Evolutionary conservation across 2,113 vertebrate genomes (phyloP), one percentile per base, ranked within the genome.

Genomic region (Cariama cristata): DNA sequence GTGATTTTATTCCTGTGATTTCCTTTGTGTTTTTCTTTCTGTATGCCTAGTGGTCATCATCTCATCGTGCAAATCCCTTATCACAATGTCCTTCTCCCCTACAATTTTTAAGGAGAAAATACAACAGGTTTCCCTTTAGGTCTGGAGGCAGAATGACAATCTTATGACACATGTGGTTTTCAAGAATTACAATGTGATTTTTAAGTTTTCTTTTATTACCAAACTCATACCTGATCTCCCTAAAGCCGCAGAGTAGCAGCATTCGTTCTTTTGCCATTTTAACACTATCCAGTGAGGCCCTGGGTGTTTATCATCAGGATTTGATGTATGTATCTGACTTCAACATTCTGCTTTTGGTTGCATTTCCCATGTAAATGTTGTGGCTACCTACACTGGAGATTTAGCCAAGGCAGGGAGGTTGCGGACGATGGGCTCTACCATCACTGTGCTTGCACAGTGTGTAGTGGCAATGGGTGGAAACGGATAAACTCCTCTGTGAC

Each of bases 351-450:
- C 30, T 45, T 64, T 40, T 28, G 22, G 24, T 35, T 68, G 5
- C 10, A 6, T 67, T 85, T 68, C n/a, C 32, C 23, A 2, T 18
- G 55, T 49, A 14, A 59, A 32, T n/a, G 9, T 35, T 38, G 20
- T 44, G 20, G 14, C 52, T 59, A 2, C n/a, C 50, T 30, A 2
- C 40, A 21, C 4, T 19, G 13, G 30, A 67, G 62, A 28, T 30
- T 4, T 47, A 35, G 24, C 45, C 6, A 3, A 24, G n/a, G 18
- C 32, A 40, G 32, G 12, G 53, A 64, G 21, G 33, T 47, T 66
- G 30, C 2, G 1, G 58, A 12, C 56, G 24, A 22, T 4, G 17
- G 27, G 20, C 38, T 45, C 58, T 50, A 1, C 38, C 3, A 2
- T 64, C 35, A 4, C 11, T 35, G 28, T 55, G n/a, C 40, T 60